Percentiles rank a stretch among this genome's conserved stretches.
Evolutionary conservation across 1,140 invertebrate species (phyloP).

Genomic region (Helicoverpa armigera): DNA sequence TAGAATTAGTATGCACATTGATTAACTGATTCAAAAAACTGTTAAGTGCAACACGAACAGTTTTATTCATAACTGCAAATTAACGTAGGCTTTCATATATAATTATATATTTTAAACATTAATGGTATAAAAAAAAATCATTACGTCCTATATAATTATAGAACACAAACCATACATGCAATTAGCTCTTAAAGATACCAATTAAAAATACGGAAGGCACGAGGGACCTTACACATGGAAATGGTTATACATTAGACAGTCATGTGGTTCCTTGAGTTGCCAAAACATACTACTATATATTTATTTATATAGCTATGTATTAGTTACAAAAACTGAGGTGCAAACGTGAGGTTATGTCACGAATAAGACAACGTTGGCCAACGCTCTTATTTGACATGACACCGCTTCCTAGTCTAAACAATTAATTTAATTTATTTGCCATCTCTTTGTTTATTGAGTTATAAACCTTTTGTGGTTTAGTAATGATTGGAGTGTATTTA

Average conservation of each 20-base stretch:
- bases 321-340: slow-evolving; percentile 36
- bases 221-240: neutral
- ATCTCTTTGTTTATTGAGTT: slow-evolving; percentile 30
- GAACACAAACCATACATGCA: neutral
- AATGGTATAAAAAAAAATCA: neutral
- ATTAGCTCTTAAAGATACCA: slow-evolving; percentile 26
- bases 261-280: slow-evolving; percentile 20
- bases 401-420: slow-evolving; percentile 44
- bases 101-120: too few species aligned
- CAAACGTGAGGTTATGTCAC: slow-evolving; percentile 44
- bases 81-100: too few species aligned
- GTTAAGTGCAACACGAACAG: too few species aligned
- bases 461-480: slow-evolving; percentile 29
- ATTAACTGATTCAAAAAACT: too few species aligned
- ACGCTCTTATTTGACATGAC: slow-evolving; percentile 30
- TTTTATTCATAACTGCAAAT: too few species aligned
- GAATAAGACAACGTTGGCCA: slow-evolving; percentile 24
- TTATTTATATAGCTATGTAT: neutral
- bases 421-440: slow-evolving; percentile 38
- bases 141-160: slow-evolving; percentile 24
- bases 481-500: neutral
- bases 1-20: too few species aligned
- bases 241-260: slow-evolving; percentile 5
- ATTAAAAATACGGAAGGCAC: slow-evolving; percentile 39
- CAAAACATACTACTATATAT: neutral